phyloP scores from a whole-genome alignment of 2,888 invertebrate genomes.

The Campaea margaritaria region DNA sequence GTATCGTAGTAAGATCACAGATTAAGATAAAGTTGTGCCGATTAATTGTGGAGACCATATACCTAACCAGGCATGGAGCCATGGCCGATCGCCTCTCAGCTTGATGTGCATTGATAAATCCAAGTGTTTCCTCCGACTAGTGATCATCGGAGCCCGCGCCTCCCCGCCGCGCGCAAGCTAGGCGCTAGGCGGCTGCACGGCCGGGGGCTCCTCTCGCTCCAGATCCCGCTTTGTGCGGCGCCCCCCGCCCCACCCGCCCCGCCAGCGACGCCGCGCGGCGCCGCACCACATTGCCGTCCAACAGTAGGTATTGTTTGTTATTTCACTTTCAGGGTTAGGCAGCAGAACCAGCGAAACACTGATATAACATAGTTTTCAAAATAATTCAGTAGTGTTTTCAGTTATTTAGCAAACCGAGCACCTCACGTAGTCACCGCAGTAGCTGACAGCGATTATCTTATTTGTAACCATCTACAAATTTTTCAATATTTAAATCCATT shows the following conservation, averaged over 20 bases:
- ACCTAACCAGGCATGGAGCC: no score
- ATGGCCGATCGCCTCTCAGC: background rate
- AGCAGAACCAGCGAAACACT: background rate
- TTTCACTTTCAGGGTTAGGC: conserved; percentile 43
- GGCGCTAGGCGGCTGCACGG: background rate
- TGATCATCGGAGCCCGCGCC: background rate
- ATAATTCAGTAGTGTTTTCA: no score
- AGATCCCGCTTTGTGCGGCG: conserved; percentile 33
- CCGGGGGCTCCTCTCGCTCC: conserved; percentile 36
- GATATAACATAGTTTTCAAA: background rate
- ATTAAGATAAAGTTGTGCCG: no score
- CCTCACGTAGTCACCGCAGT: no score
- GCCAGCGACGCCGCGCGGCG: conserved; percentile 17
- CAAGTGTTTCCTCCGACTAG: background rate
- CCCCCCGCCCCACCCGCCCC: conserved; percentile 8
- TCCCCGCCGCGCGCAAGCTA: no score
- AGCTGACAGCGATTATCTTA: no score
- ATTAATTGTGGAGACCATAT: no score
- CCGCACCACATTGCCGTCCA: conserved; percentile 40
- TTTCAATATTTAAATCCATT: no score
- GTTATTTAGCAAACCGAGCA: no score
- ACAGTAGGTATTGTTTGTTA: conserved; percentile 48
- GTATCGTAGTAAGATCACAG: no score
- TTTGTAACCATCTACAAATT: no score
- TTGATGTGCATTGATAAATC: background rate